Evolutionary conservation across 1,140 invertebrate species (phyloP).

Genomic region (Batillaria attramentaria): DNA sequence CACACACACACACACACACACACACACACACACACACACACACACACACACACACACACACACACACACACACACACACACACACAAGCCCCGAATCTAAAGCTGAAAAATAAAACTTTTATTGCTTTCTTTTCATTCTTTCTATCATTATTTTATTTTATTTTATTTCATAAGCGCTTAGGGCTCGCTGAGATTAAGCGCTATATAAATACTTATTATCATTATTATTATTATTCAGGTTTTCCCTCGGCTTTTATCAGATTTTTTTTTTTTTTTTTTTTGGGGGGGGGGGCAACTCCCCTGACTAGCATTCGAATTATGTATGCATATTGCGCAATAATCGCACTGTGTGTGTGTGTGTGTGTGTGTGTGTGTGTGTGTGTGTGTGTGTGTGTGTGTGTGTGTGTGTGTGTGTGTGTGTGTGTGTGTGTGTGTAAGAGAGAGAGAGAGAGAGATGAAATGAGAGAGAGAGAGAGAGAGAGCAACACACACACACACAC

Average conservation of each 20-base stretch:
- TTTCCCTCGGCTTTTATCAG: too few relatives aligned
- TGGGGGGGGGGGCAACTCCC: too few relatives aligned
- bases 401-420: neutral
- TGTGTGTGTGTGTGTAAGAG: neutral
- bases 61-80: neutral
- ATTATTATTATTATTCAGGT: too few relatives aligned
- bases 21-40: neutral
- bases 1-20: neutral
- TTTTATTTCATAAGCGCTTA: neutral
- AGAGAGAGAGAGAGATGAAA: too few relatives aligned
- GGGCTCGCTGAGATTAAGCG: too few relatives aligned
- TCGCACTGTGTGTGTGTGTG: neutral
- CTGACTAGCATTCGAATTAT: too few relatives aligned
- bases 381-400: neutral
- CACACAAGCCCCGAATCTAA: neutral
- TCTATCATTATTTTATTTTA: neutral
- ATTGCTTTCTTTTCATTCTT: neutral
- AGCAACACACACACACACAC: too few relatives aligned
- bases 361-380: slow-evolving; percentile 14
- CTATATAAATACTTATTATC: too few relatives aligned
- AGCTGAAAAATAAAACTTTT: neutral
- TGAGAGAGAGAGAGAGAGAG: too few relatives aligned
- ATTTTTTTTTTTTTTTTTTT: too few relatives aligned
- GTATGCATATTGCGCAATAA: too few relatives aligned
- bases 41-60: slow-evolving; percentile 9